Base-by-base conservation (phyloP, 2,888 invertebrate species). In the Tubulanus polymorphus region DNA sequence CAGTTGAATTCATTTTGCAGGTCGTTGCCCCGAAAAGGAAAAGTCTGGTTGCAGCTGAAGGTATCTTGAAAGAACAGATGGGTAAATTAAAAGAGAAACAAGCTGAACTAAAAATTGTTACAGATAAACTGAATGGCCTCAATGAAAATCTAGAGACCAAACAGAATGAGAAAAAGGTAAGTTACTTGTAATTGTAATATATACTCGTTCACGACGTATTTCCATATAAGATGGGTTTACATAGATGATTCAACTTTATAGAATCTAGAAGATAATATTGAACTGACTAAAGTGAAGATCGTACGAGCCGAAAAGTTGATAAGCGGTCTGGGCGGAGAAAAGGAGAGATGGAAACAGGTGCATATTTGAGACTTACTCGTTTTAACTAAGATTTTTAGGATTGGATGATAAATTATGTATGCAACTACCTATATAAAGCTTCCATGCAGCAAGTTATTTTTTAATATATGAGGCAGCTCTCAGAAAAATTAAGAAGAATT, bases 231-330 rank as follows among this genome's bases (percentile, higher is more conserved):
- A 46, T 15, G 46, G 41, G 18, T 41, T 5, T 41, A 23, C 41
- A 8, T 41, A 8, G n/a, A 23, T 29, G 35, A 25, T 48, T 23
- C 20, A 8, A 10, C 18, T 26, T 52, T 55, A n/a, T 59, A 75
- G 73, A 73, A 72, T 54, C 63, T 78, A 52, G 76, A 78, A 52
- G 70, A 72, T 54, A 76, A 75, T 62, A 78, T 78, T 49, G 75
- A 74, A 49, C 58, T 78, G 56, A 76, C 75, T 2, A 76, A 76
- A 54, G 67, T 76, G 48, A 78, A 78, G 64, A 75, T 78, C 51
- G 73, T 72, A 48, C 64, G 78, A 63, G 78, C 78, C n/a, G 75
- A 77, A 57, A 76, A 78, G 53, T 60, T 78, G 49, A 78, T 78
- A 57, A 74, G 69, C 64, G 78, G 78, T 30, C 69, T 78, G 28